These are phyloP conservation scores for Sebastes glaucus DNA, from an alignment of 2,797 vertebrate genomes.

Conservation along the genomic window DNA sequence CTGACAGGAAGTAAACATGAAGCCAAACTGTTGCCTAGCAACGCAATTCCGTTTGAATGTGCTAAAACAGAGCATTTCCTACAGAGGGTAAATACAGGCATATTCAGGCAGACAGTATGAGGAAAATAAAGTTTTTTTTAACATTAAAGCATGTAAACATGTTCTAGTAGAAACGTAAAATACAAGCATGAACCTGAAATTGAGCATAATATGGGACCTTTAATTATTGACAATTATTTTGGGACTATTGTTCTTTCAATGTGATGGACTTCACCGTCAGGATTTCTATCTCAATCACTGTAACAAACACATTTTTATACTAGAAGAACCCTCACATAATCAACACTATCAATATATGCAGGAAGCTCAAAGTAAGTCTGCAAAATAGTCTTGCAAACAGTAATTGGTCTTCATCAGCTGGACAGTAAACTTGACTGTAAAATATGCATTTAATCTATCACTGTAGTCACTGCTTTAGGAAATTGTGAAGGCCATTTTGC, in stretches of 20 bases:
- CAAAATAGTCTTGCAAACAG: not conserved
- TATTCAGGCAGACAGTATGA: too few relatives aligned
- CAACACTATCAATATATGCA: not conserved
- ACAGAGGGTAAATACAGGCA: too few relatives aligned
- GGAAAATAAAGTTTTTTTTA: too few relatives aligned
- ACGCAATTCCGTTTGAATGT: accelerated
- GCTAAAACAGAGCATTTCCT: accelerated
- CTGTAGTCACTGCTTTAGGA: not conserved
- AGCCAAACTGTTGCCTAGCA: too few relatives aligned
- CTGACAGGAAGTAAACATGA: too few relatives aligned
- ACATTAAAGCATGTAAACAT: too few relatives aligned
- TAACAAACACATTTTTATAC: accelerated
- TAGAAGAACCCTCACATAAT: not conserved
- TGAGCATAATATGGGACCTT: too few relatives aligned
- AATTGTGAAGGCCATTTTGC: not conserved
- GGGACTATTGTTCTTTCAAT: not conserved
- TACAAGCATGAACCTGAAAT: too few relatives aligned
- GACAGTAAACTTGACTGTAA: not conserved
- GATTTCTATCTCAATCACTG: not conserved
- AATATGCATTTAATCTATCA: not conserved
- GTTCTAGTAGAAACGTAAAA: too few relatives aligned
- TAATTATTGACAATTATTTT: not conserved
- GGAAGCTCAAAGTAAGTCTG: not conserved
- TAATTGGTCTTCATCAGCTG: not conserved
- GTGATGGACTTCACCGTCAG: not conserved